Evolutionary conservation across 2,113 vertebrate species (phyloP), one percentile per base, ranked within the genome.

Genomic region (Pterocles gutturalis): DNA sequence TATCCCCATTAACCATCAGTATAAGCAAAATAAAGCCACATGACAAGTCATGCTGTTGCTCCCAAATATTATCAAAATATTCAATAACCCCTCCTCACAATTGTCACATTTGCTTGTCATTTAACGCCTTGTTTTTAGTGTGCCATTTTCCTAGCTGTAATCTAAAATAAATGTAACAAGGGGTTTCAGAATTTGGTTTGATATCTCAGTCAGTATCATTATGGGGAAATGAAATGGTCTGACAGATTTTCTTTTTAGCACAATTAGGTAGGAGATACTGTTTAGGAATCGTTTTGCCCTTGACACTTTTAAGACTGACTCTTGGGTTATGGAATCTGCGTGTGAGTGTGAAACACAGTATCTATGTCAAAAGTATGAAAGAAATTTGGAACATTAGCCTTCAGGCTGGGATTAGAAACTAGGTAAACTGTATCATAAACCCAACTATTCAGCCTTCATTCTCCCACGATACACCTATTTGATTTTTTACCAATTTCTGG

Each of bases 401-500:
- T 76, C 36, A 77, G 54, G 3, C 5, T 73, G 18, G 66, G 22
- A 48, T 71, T 57, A 87, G 41, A 83, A 86, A 60, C 3, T 9
- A 60, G 4, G 12, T 21, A 71, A 92, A 67, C 70, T n/a, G 38
- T 48, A 64, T 75, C 10, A 55, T 67, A 64, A 73, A 70, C 17
- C 26, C 66, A 86, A 45, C 3, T 84, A 49, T 70, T 91, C 91
- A 88, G 89, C 54, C 19, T 90, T 73, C 54, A 29, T 89, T 75
- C 28, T 28, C 95, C 64, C 17, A 41, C 64, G 5, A 3, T 71
- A 72, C 5, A n/a, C 8, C 29, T 89, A 92, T 95, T 94, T 54
- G 67, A 77, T 94, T 94, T 96, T 93, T 94, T 62, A 70, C 70
- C 55, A 11, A 58, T 96, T 96, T 94, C 92, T 77, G 83, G 67